Evolutionary conservation across 2,113 vertebrate genomes (phyloP).

Genomic region (Sylvia atricapilla): DNA sequence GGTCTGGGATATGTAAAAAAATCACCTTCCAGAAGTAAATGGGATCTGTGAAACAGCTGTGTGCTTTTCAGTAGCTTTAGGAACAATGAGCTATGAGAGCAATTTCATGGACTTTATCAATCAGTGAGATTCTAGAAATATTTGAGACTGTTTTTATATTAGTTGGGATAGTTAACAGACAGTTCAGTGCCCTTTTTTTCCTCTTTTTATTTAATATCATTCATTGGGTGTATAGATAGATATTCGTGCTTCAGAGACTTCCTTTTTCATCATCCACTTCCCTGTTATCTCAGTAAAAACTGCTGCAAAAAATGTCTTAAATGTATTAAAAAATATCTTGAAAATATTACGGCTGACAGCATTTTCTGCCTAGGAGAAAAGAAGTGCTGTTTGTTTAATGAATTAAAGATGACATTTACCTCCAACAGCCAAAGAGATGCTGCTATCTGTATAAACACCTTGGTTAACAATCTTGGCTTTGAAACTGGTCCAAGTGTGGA

Average conservation of each 20-base stretch:
- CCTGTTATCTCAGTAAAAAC: background rate
- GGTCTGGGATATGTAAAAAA: background rate
- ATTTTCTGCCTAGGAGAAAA: background rate
- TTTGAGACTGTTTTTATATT: background rate
- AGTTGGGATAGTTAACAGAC: background rate
- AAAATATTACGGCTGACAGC: background rate
- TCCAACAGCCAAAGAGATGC: background rate
- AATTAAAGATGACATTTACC: slow-evolving; percentile 20
- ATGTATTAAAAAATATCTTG: background rate
- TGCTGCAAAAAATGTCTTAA: background rate
- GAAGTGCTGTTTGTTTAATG: slow-evolving; percentile 23
- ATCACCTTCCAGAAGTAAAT: background rate
- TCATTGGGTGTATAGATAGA: background rate
- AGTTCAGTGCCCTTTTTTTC: background rate
- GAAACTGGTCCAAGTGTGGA: background rate
- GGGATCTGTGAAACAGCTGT: background rate
- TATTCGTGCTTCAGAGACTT: background rate
- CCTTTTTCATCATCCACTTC: background rate
- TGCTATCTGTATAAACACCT: slow-evolving; percentile 25
- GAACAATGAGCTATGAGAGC: background rate
- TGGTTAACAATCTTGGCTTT: slow-evolving; percentile 6
- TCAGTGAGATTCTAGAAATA: background rate
- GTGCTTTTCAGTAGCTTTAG: background rate
- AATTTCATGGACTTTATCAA: background rate
- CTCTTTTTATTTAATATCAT: background rate